Base-by-base conservation (phyloP, 2,888 invertebrate species). In the Junonia oenone region DNA sequence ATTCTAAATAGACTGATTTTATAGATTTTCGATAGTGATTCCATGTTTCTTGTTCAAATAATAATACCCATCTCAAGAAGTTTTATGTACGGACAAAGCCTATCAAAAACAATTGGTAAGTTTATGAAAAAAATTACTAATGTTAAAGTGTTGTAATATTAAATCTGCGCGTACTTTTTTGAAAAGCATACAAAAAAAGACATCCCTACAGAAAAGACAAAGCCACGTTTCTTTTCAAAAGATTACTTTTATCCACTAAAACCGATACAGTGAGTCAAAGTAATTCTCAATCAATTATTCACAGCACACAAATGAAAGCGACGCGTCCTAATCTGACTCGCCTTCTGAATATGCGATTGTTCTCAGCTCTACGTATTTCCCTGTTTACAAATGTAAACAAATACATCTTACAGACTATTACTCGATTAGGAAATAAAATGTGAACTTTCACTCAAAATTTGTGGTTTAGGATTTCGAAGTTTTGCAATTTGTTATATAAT, bases 261-360 rank as follows among this genome's bases (percentile, higher is more conserved):
- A 26, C 13, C 6, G 13, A 2, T 43, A 26, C 26, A 37, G 46
- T 56, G 56, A 50, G 35, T 51, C 46, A 50, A 54, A 14, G 11
- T 14, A 2, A 33, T 27, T 6, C 19, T 1, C 6, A 13, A 63
- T 62, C 51, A 56, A 8, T 43, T 48, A 69, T 68, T 63, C 69
- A 13, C 19, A 49, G 38, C 71, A 63, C 68, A 60, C 51, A 69
- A 66, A 63, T 11, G 71, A 71, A 71, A 71, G 71, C 56, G 64
- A 31, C 62, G 54, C 57, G 60, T 13, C 22, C 58, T 68, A 65
- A 68, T 70, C 67, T 65, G 58, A 60, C 47, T 49, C 58, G 65
- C 60, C 51, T 35, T 48, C 19, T 55, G 64, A 65, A 64, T 67
- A 61, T 56, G 14, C 45, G 40, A 58, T 13, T 51, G 45, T 58